phyloP scores from a whole-genome alignment of 2,113 vertebrate species.

The Sander lucioperca region DNA sequence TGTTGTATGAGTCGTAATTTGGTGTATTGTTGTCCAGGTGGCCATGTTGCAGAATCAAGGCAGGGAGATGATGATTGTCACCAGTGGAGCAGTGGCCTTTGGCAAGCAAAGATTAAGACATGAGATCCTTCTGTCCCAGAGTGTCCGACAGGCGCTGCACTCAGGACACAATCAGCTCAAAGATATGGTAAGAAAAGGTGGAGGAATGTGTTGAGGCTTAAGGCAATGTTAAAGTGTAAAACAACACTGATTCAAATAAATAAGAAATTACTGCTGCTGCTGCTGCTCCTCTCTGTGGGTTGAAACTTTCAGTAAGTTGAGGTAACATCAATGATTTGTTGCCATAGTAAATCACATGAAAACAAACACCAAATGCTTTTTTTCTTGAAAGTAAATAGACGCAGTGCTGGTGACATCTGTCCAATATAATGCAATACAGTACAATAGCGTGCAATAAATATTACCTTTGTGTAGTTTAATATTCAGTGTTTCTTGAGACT shows the following conservation, averaged over 20 bases:
- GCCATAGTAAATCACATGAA: background rate
- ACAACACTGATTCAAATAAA: background rate
- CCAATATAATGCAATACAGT: background rate
- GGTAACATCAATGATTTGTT: background rate
- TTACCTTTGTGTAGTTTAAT: background rate
- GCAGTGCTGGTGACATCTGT: background rate
- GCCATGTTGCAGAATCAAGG: conserved; percentile 97
- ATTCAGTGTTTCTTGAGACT: background rate
- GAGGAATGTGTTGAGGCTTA: background rate
- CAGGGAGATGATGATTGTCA: conserved; percentile 98
- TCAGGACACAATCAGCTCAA: conserved; percentile 96
- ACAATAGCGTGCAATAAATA: background rate
- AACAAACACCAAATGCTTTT: background rate
- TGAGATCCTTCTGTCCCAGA: conserved; percentile 97
- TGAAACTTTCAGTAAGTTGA: background rate
- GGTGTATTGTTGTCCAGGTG: conserved; percentile 83
- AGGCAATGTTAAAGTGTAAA: background rate
- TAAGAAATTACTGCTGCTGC: background rate
- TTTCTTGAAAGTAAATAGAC: background rate
- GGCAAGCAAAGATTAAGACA: conserved; percentile 97
- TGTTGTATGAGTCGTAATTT: conserved; percentile 18
- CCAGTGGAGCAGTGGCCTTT: conserved; percentile 97
- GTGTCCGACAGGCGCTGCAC: conserved; percentile 95
- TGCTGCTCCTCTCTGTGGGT: too few relatives aligned
- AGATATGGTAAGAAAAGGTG: conserved; percentile 88